Percentiles rank a stretch among this genome's conserved stretches.
These are phyloP conservation scores for Triplophysa tibetana DNA, from an alignment of 2,113 vertebrate genomes.

Conservation along the genomic window DNA sequence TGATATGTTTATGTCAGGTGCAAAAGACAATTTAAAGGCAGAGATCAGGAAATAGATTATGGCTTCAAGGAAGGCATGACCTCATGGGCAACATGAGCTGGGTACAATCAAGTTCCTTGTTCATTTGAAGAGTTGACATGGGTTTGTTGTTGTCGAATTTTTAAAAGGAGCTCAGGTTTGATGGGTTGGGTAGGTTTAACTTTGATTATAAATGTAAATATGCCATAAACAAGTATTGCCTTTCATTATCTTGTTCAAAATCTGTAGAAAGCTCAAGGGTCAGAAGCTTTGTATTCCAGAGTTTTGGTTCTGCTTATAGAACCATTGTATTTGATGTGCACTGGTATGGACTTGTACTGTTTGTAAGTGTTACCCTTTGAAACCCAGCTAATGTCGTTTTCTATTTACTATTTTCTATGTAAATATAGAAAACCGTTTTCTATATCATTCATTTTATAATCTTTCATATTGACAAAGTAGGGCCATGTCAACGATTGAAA, in stretches of 20 bases:
- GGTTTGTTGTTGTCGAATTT: neutral
- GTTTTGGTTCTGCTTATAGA: neutral
- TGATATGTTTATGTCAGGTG: constrained; percentile 53
- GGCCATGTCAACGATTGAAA: too few species aligned
- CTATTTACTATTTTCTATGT: too few species aligned
- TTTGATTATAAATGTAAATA: too few species aligned
- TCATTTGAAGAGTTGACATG: constrained; percentile 31
- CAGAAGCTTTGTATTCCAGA: constrained; percentile 9
- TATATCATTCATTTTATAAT: too few species aligned
- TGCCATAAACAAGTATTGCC: neutral
- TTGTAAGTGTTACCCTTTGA: too few species aligned
- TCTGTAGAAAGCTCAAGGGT: neutral
- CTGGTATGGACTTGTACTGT: too few species aligned
- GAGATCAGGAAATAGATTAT: constrained; percentile 45
- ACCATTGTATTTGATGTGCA: neutral
- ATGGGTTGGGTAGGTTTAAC: neutral
- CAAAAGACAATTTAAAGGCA: constrained; percentile 43
- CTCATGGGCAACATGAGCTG: constrained; percentile 37
- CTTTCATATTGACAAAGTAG: too few species aligned
- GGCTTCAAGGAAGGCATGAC: constrained; percentile 31
- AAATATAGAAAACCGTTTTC: too few species aligned
- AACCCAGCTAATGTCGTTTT: too few species aligned
- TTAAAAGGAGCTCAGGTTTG: neutral
- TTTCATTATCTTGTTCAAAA: neutral
- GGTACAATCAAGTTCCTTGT: constrained; percentile 22